Base-by-base conservation (phyloP, 1,140 invertebrate genomes). In the Alviniconcha marisindica region DNA sequence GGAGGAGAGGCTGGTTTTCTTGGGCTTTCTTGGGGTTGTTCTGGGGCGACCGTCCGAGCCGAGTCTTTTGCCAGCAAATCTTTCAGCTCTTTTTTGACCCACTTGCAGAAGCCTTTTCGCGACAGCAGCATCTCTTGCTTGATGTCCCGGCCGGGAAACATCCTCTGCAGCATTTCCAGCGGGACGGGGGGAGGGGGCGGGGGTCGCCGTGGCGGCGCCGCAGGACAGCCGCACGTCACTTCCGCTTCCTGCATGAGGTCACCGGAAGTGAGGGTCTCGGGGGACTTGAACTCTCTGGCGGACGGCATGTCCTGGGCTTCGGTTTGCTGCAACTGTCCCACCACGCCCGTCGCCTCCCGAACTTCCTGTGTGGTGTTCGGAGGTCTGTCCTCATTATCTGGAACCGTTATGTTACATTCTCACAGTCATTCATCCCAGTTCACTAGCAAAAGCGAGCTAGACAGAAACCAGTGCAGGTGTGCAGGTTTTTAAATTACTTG, bases 181-280 rank as follows among this genome's bases (percentile, higher is more conserved):
- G 73, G 73, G n/a, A 76, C 51, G 24, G 73, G 73, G n/a, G 71
- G 71, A 38, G 73, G 73, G 3, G 73, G 73, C 2, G 73, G 73
- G 3, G 44, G 73, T 2, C 15, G 21, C n/a, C 12, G 24, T 1
- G 14, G 24, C 44, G 42, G 21, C 28, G 24, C 10, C n/a, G 40
- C 24, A 0, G 40, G 5, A 42, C 73, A 76, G 40, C 14, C 24
- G 44, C 73, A 76, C n/a, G n/a, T 31, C 14, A 51, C 44, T 40
- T 76, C 73, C 40, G 24, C 4, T 48, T 24, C 18, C 24, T 51
- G 73, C 21, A 3, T 51, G 1, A 51, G 42, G 73, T 28, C 18
- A 31, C n/a, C 42, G 24, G 73, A 76, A 31, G 73, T 76, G 5
- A 54, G 73, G 73, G 44, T 48, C 10, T n/a, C 38, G 28, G 28